A percentile compares a stretch with the other conserved stretches of the same genome.
phyloP scores from a whole-genome alignment of 2,888 invertebrate species.

The Itoplectis maculator region DNA sequence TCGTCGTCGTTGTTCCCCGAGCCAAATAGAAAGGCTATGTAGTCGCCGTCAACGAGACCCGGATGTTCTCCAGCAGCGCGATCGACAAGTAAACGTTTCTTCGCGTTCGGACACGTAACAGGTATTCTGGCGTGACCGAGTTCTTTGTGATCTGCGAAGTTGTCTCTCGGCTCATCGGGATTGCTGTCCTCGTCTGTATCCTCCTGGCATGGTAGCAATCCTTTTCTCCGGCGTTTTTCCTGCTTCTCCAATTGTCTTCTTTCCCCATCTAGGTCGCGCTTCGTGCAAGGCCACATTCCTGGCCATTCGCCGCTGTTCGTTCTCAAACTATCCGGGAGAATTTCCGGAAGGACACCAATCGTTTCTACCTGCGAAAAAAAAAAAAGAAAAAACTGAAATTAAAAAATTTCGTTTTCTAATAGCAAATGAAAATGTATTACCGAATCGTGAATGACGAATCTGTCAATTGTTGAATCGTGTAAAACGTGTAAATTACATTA shows the following conservation, averaged over 20 bases:
- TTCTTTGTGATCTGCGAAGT: constrained; percentile 76
- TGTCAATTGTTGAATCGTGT: no score
- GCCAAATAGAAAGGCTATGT: constrained; percentile 72
- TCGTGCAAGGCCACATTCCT: constrained; percentile 74
- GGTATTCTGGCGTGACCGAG: constrained; percentile 79
- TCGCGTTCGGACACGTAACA: constrained; percentile 47
- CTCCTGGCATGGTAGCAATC: constrained; percentile 72
- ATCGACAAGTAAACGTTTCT: constrained; percentile 71
- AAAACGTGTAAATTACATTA: background rate
- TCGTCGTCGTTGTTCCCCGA: constrained; percentile 64
- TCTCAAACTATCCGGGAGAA: constrained; percentile 53
- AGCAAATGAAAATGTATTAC: no score
- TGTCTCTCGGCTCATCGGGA: constrained; percentile 68
- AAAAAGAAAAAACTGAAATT: background rate
- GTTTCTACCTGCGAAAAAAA: constrained; percentile 62
- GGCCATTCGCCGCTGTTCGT: constrained; percentile 73
- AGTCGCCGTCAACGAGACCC: constrained; percentile 80
- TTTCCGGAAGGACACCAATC: constrained; percentile 52
- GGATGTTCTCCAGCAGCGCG: constrained; percentile 75
- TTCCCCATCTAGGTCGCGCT: constrained; percentile 69
- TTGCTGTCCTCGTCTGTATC: constrained; percentile 52
- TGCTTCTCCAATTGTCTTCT: constrained; percentile 56
- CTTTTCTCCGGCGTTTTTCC: constrained; percentile 66
- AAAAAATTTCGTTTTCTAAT: no score
- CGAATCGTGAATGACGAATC: no score